Conservation (phyloP, 2,113 vertebrate species). For the Enhydra lutris region DNA sequence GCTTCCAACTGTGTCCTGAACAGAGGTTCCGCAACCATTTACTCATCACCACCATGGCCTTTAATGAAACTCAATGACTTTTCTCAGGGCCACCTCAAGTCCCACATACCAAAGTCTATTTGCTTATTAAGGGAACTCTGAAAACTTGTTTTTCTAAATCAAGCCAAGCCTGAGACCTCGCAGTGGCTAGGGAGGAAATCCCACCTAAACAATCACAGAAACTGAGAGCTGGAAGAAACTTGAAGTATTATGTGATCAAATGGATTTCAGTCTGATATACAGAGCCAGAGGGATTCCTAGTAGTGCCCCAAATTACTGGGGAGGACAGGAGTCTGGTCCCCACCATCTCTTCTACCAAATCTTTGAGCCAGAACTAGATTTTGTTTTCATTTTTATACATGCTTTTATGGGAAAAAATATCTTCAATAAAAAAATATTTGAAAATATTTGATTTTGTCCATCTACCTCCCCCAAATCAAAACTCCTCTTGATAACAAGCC, state of each 20-base stretch:
- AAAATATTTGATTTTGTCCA: slow-evolving; percentile 4
- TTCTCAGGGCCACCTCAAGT: not conserved
- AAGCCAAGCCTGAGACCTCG: not conserved
- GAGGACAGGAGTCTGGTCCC: not conserved
- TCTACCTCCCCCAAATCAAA: not conserved
- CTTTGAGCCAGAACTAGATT: not conserved
- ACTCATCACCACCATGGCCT: not conserved
- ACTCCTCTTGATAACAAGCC: not conserved
- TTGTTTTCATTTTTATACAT: slow-evolving; percentile 22
- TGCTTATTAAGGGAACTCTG: not conserved
- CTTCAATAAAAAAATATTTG: not conserved
- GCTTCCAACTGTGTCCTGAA: not conserved
- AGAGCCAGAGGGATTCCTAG: not conserved
- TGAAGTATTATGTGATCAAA: not conserved
- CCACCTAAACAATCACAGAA: slow-evolving; percentile 11
- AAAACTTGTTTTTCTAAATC: slow-evolving; percentile 41
- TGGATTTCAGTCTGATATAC: not conserved
- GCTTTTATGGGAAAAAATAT: not conserved
- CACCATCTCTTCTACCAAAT: not conserved
- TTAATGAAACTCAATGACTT: not conserved
- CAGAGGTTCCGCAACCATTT: not conserved
- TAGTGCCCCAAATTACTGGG: not conserved
- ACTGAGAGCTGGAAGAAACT: not conserved
- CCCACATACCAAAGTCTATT: not conserved
- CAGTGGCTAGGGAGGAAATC: not conserved